A percentile compares a stretch with the other conserved stretches of the same genome.
These are phyloP conservation scores for Hippopotamyrus pictus DNA, from an alignment of 2,797 vertebrate species.

Conservation along the genomic window DNA sequence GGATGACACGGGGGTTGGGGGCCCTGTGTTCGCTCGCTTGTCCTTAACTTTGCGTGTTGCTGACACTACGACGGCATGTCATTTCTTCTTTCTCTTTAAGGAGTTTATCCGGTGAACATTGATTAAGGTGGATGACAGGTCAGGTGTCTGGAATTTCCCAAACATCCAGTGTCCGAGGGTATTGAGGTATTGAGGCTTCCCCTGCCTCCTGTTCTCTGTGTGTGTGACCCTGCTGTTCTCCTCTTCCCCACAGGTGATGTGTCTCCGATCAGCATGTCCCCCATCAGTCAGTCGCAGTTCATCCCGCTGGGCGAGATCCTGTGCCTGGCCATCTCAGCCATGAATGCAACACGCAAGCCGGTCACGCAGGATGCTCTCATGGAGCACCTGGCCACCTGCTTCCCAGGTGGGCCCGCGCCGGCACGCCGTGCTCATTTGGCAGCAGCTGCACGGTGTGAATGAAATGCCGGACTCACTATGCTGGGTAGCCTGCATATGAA, in stretches of 20 bases:
- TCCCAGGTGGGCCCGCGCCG: slow-evolving; percentile 76
- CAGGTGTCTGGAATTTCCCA: neutral
- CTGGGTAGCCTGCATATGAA: neutral
- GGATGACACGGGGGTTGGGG: neutral
- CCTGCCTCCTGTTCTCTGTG: neutral
- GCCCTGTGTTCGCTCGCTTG: neutral
- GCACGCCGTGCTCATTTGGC: neutral
- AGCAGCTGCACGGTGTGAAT: neutral
- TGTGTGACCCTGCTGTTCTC: neutral
- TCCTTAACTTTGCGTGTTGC: neutral
- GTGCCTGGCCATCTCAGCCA: slow-evolving; percentile 95
- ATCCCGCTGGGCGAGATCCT: slow-evolving; percentile 97
- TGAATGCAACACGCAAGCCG: slow-evolving; percentile 93
- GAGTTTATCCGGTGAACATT: neutral
- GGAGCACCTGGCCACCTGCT: slow-evolving; percentile 92
- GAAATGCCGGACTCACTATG: neutral
- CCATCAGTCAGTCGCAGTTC: slow-evolving; percentile 98
- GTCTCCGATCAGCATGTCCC: slow-evolving; percentile 98
- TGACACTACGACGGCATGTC: neutral
- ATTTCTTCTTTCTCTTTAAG: neutral
- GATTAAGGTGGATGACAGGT: neutral
- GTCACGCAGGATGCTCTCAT: slow-evolving; percentile 96
- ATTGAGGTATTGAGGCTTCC: neutral
- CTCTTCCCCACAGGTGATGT: slow-evolving; percentile 86
- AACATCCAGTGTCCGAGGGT: neutral